A percentile compares a stretch with the other conserved stretches of the same genome.
Conservation (phyloP, 2,113 vertebrate species). For the Tachuris rubrigastra region DNA sequence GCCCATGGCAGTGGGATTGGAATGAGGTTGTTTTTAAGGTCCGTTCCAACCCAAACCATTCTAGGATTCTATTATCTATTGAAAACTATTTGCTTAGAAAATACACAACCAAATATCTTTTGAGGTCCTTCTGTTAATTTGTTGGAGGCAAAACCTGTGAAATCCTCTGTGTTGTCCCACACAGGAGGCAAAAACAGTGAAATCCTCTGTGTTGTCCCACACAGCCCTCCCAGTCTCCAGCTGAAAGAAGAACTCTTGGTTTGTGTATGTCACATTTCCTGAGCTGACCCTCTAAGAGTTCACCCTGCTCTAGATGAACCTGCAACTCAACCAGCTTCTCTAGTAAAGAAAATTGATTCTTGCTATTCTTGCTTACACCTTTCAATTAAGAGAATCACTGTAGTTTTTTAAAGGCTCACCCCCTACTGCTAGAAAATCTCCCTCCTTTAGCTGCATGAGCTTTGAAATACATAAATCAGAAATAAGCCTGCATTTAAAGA, state of each 20-base stretch:
- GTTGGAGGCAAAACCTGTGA: constrained; percentile 34
- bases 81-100: neutral
- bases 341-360: constrained; percentile 64
- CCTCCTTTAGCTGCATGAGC: constrained; percentile 34
- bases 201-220: too few relatives aligned
- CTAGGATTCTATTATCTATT: neutral
- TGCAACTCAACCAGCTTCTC: constrained; percentile 35
- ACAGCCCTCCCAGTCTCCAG: neutral
- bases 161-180: neutral
- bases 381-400: constrained; percentile 44
- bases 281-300: constrained; percentile 16
- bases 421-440: constrained; percentile 61
- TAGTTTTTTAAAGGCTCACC: constrained; percentile 68
- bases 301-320: constrained; percentile 40
- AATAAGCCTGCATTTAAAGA: constrained; percentile 41
- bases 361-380: constrained; percentile 70
- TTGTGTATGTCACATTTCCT: neutral
- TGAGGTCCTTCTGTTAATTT: constrained; percentile 1
- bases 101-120: neutral
- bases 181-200: too few relatives aligned
- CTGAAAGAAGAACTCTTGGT: neutral
- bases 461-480: constrained; percentile 69
- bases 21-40: neutral
- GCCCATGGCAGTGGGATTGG: neutral
- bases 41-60: neutral